Base-by-base conservation (phyloP, 2,113 vertebrate genomes). In the Pelmatolapia mariae region DNA sequence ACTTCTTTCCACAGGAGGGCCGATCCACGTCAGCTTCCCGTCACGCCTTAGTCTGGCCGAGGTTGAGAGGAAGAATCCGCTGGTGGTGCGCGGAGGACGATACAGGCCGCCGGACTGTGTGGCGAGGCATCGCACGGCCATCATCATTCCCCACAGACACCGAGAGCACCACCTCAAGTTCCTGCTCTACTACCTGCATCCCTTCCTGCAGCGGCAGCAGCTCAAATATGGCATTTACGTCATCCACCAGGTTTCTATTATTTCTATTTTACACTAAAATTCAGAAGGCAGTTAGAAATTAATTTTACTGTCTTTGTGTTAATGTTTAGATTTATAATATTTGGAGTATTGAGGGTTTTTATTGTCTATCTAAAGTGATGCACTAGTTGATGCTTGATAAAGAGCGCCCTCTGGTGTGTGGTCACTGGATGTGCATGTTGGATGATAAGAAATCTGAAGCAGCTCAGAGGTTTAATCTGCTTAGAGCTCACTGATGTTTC, bases 131-230 rank as follows among this genome's bases (percentile, higher is more conserved):
- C 94, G 92, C n/a, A 97, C 95, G 0, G 97, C 97, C 40, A 93
- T 97, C 66, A 94, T 97, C 85, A 97, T 97, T n/a, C 97, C 97
- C 16, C 96, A 97, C 94, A 94, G 94, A n/a, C 95, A 94, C 90
- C 54, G 97, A 9, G 96, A 96, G 52, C 94, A 96, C 63, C 97
- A 97, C 87, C 95, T 97, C 0, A 96, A 96, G 91, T 96, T 96
- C 91, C 93, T 98, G 8, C 96, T 97, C 4, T 97, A 97, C 91
- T 96, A 97, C 80, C 91, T 97, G 16, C 97, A 97, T 24, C 97
- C 97, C 1, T 97, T 97, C 81, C 94, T 98, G 43, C 97, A 97
- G 95, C 85, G 94, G 4, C 97, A 97, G 78, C 97, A 97, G 92
- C 96, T 98, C 38, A 94, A 90, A 66, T 97, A 97, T 16, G 94